phyloP scores from a whole-genome alignment of 2,113 vertebrate species.

The Charina bottae region DNA sequence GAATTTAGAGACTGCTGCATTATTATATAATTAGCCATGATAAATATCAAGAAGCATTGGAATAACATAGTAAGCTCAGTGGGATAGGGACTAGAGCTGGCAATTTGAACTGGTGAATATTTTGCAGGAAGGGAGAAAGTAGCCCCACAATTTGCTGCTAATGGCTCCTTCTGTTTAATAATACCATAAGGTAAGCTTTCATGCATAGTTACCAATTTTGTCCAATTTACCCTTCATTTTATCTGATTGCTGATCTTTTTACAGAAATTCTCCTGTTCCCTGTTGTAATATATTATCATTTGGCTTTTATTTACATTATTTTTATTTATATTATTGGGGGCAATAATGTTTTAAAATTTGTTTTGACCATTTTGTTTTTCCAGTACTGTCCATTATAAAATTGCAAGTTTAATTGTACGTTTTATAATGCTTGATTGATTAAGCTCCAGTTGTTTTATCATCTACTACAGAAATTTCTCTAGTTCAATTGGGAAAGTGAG shows the following conservation, averaged over 20 bases:
- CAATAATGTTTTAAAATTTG: neutral
- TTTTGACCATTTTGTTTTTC: neutral
- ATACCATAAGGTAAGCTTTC: neutral
- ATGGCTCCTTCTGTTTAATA: neutral
- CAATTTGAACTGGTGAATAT: neutral
- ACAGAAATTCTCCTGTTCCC: neutral
- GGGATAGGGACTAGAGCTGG: too few relatives aligned
- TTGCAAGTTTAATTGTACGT: neutral
- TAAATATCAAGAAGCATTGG: neutral
- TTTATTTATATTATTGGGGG: neutral
- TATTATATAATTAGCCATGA: neutral
- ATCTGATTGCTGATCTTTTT: neutral
- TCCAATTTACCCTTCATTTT: neutral
- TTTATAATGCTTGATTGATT: neutral
- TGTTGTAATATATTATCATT: neutral
- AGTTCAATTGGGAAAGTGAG: neutral
- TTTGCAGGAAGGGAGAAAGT: neutral
- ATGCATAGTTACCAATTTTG: neutral
- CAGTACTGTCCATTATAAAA: neutral
- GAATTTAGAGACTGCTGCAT: neutral
- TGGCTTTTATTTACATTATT: neutral
- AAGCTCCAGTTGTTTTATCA: neutral
- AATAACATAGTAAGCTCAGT: neutral
- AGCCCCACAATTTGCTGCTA: neutral
- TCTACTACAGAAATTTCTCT: neutral